phyloP scores from a whole-genome alignment of 1,140 invertebrate species.

The Vanessa atalanta region DNA sequence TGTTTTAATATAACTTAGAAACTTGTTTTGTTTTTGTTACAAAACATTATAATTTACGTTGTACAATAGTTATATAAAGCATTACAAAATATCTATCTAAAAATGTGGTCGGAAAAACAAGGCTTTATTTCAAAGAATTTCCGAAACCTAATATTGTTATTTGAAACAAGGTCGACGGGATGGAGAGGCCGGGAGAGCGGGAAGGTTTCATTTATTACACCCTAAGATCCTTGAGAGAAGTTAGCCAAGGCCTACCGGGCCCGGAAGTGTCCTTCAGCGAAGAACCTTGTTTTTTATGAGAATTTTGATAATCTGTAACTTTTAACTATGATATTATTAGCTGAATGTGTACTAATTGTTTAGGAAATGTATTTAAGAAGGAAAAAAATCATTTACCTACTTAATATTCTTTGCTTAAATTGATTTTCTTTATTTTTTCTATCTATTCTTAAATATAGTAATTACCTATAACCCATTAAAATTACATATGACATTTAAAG shows the following conservation, averaged over 20 bases:
- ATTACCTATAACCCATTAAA: too few relatives aligned
- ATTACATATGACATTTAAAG: too few relatives aligned
- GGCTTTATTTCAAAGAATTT: neutral
- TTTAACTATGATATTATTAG: too few relatives aligned
- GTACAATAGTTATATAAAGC: neutral
- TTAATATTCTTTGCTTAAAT: too few relatives aligned
- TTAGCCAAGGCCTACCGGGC: slow-evolving; percentile 60
- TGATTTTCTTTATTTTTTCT: too few relatives aligned
- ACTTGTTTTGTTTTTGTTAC: neutral
- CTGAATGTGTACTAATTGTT: too few relatives aligned
- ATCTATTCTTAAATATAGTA: too few relatives aligned
- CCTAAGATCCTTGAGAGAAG: slow-evolving; percentile 65
- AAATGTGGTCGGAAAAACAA: neutral
- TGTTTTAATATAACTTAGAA: neutral
- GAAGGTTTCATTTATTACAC: slow-evolving; percentile 64
- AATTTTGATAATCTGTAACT: neutral
- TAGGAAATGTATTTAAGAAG: too few relatives aligned
- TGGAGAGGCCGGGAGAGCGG: slow-evolving; percentile 57
- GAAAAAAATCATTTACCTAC: too few relatives aligned
- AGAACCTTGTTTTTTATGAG: slow-evolving; percentile 30
- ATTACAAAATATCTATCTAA: neutral
- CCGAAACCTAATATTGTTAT: slow-evolving; percentile 50
- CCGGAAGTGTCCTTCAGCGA: slow-evolving; percentile 66
- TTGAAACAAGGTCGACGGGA: slow-evolving; percentile 33
- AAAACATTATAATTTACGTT: neutral